Evolutionary conservation across 1,140 invertebrate species (phyloP).

Genomic region (Ectropis grisescens): DNA sequence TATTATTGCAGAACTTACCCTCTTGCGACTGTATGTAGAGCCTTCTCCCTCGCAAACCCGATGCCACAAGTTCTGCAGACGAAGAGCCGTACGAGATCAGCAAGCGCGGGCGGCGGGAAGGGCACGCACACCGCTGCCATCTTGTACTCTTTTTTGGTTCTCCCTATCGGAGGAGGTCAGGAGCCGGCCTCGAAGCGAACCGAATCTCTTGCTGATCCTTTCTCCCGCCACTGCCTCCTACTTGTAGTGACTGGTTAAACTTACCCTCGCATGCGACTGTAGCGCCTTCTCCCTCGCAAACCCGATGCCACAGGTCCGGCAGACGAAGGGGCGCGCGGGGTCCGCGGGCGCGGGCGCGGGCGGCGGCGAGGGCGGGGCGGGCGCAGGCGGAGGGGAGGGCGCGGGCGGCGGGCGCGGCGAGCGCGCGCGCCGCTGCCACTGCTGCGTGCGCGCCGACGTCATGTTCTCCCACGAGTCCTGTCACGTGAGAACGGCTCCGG

Average conservation of each 20-base stretch:
- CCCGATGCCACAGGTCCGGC: constrained; percentile 82
- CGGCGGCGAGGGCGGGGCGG: constrained; percentile 10
- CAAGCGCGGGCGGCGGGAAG: constrained; percentile 66
- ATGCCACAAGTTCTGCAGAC: constrained; percentile 85
- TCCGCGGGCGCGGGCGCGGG: constrained; percentile 74
- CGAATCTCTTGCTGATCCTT: too few relatives aligned
- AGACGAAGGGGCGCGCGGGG: constrained; percentile 83
- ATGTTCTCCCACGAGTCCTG: constrained; percentile 38
- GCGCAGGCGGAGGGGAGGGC: constrained; percentile 9
- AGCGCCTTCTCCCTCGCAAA: constrained; percentile 86
- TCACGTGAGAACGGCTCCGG: too few relatives aligned
- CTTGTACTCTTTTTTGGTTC: too few relatives aligned
- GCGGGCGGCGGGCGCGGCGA: constrained; percentile 17
- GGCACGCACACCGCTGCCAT: constrained; percentile 52
- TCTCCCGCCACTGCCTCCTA: too few relatives aligned
- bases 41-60: constrained; percentile 84
- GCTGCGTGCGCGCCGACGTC: constrained; percentile 61
- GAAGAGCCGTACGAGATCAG: constrained; percentile 81
- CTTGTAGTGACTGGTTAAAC: too few relatives aligned
- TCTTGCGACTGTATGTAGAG: constrained; percentile 81
- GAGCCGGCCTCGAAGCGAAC: too few relatives aligned
- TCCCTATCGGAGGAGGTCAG: too few relatives aligned
- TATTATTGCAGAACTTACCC: too few relatives aligned
- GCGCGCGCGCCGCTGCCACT: constrained; percentile 59
- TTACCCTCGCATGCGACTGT: constrained; percentile 77